A percentile compares a stretch with the other conserved stretches of the same genome.
These are phyloP conservation scores for Chrysomallon squamiferum DNA, from an alignment of 1,140 invertebrate genomes.

Conservation along the genomic window DNA sequence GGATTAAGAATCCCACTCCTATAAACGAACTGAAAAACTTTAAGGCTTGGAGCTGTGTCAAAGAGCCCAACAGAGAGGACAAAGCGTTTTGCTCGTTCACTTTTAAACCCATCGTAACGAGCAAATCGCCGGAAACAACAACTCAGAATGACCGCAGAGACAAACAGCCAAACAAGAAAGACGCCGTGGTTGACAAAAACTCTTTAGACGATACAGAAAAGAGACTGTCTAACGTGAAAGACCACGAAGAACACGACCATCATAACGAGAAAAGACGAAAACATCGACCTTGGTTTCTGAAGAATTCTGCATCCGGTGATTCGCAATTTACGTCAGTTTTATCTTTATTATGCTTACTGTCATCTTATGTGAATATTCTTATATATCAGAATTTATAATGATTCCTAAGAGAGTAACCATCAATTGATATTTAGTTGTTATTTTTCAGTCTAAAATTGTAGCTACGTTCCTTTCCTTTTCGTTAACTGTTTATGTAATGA, in stretches of 20 bases:
- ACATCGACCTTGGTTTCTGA: conserved; percentile 29
- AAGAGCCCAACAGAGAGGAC: conserved; percentile 24
- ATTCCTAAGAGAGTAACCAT: too few relatives aligned
- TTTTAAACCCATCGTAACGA: conserved; percentile 9
- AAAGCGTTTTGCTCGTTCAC: conserved; percentile 23
- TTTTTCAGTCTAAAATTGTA: too few relatives aligned
- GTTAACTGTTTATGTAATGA: too few relatives aligned
- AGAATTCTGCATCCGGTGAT: neutral
- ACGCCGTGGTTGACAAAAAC: neutral
- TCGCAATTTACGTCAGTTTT: too few relatives aligned
- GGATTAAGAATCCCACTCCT: conserved; percentile 42
- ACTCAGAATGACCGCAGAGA: neutral
- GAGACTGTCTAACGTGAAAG: neutral
- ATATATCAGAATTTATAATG: too few relatives aligned
- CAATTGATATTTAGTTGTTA: too few relatives aligned
- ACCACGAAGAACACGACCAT: conserved; percentile 2
- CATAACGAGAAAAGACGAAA: conserved; percentile 4
- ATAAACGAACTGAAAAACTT: conserved; percentile 27
- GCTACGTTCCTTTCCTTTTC: too few relatives aligned
- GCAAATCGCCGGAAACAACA: conserved; percentile 6
- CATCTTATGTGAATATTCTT: too few relatives aligned
- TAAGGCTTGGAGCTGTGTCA: conserved; percentile 37
- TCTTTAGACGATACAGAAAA: neutral
- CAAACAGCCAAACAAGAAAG: neutral
- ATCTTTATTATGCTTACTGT: too few relatives aligned